Conservation (phyloP, 2,113 vertebrate genomes). For the Channa argus region DNA sequence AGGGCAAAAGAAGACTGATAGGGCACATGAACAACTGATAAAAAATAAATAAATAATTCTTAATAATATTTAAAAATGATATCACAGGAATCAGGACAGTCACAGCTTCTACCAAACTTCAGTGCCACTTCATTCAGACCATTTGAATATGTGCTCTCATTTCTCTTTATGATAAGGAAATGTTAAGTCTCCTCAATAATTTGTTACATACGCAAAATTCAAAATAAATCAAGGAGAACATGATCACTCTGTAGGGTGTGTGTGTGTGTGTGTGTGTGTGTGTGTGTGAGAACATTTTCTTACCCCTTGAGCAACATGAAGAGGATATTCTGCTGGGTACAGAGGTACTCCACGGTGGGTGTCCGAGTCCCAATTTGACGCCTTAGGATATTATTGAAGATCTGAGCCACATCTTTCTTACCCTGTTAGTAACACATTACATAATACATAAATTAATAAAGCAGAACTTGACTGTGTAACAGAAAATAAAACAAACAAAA, state of each 20-base stretch:
- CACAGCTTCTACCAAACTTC: not conserved
- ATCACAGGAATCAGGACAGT: not conserved
- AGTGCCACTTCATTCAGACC: not conserved
- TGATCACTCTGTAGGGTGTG: not conserved
- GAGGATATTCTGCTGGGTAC: conserved; percentile 97
- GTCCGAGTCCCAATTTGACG: conserved; percentile 96
- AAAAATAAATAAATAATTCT: not conserved
- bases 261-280: not conserved
- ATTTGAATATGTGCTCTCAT: not conserved
- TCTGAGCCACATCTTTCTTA: conserved; percentile 98
- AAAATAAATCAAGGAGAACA: not conserved
- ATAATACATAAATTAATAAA: not conserved
- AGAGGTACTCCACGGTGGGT: conserved; percentile 97
- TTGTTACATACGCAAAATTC: not conserved
- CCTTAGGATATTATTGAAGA: conserved; percentile 98
- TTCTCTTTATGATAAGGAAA: conserved; percentile 12
- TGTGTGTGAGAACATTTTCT: conserved; percentile 54
- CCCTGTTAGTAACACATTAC: conserved; percentile 80
- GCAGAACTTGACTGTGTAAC: not conserved
- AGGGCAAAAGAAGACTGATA: not conserved
- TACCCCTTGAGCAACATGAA: conserved; percentile 99
- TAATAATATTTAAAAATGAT: not conserved
- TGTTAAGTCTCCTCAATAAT: not conserved
- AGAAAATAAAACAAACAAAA: not conserved
- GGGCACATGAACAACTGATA: not conserved